Base-by-base conservation (phyloP, 1,140 invertebrate species). In the Gryon sp. region DNA sequence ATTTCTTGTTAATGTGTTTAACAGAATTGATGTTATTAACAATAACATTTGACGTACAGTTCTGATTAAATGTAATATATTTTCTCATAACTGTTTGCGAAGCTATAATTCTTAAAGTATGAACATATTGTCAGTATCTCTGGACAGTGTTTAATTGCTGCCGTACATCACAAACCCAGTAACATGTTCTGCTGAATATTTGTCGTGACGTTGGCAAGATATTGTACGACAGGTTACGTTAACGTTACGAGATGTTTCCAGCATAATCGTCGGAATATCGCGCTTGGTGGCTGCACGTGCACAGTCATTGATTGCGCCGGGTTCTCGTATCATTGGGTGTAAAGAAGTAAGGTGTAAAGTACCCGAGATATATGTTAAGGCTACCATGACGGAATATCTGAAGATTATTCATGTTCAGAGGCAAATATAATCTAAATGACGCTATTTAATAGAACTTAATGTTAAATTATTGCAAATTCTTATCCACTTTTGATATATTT, bases 191-290 rank as follows among this genome's bases (percentile, higher is more conserved):
- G 41, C 18, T 55, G 30, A 28, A 55, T 55, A 62, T 63, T 46
- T 40, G 57, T 45, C 53, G 38, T 60, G 65, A 52, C 65, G 20
- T 60, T 50, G 8, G 32, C 65, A 48, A 72, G 55, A 72, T 72
- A 53, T 72, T 62, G 36, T 14, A 30, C 57, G 55, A 72, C 68
- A 60, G 53, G 66, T 53, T 53, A 43, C 40, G 32, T 59, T 57
- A 57, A 38, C 20, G 32, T 68, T 48, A 11, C 52, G 41, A 46
- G 50, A 40, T 38, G 52, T 68, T 57, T 40, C 52, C 19, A 18
- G 16, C 15, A 53, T 48, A 53, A 55, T 60, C 60, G 50, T 46
- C 15, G 28, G 26, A 48, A 43, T 70, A 45, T 70, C 36, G 28
- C 34, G n/a, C 14, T n/a, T 34, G 43, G 28, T 48, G 38, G 38